Conservation (phyloP, 1,140 invertebrate species). For the Drosophila eugracilis region DNA sequence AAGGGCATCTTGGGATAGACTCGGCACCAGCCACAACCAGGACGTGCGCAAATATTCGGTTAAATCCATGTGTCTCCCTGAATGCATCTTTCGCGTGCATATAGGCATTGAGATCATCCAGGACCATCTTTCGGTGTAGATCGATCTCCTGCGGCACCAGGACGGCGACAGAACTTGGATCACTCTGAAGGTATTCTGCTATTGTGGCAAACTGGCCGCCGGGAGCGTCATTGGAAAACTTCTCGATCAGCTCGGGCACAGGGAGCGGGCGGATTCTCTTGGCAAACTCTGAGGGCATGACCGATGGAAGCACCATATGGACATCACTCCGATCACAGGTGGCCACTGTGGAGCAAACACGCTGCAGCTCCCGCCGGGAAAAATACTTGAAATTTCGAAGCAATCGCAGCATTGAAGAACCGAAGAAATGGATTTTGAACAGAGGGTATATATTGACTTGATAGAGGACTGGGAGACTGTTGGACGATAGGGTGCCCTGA, state of each 20-base stretch:
- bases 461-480: not conserved
- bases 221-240: slow-evolving; percentile 7
- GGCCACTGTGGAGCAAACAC: not conserved
- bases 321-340: slow-evolving; percentile 2
- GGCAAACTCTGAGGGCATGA: slow-evolving; percentile 16
- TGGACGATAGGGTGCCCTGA: slow-evolving; percentile 4
- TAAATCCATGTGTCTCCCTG: not conserved
- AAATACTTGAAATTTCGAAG: slow-evolving; percentile 51
- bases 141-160: slow-evolving; percentile 20
- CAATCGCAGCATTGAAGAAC: slow-evolving; percentile 23
- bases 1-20: not conserved
- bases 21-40: slow-evolving; percentile 40
- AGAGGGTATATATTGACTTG: not conserved
- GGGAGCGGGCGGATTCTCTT: slow-evolving; percentile 14
- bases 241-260: slow-evolving; percentile 34
- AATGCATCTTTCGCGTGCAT: not conserved
- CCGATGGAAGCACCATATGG: slow-evolving; percentile 26
- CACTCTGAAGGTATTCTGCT: slow-evolving; percentile 7
- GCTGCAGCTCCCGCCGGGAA: not conserved
- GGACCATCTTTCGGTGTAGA: slow-evolving; percentile 19
- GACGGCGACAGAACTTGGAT: slow-evolving; percentile 1
- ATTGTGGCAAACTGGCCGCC: slow-evolving; percentile 7
- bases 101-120: slow-evolving; percentile 31
- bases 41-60: slow-evolving; percentile 24
- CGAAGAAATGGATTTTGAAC: not conserved